Percentiles rank a stretch among this genome's conserved stretches.
Evolutionary conservation across 2,888 invertebrate genomes (phyloP).

Genomic region (Pollenia angustigena): DNA sequence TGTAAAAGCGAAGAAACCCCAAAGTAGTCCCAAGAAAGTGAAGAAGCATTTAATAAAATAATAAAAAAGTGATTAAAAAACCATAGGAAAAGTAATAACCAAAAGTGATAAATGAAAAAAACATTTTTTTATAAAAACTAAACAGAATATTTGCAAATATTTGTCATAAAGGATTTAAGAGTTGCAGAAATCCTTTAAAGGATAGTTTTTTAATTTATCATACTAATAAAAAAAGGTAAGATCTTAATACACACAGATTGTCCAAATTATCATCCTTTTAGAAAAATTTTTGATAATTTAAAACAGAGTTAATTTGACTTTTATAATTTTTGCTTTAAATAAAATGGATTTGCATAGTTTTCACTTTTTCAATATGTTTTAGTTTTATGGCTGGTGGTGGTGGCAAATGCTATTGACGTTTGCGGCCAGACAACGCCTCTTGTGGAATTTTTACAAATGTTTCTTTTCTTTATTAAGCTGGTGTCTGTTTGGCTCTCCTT

Average conservation of each 20-base stretch:
- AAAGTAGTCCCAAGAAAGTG: constrained; percentile 47
- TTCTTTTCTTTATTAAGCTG: constrained; percentile 5
- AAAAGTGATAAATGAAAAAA: not conserved
- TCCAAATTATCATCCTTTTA: not conserved
- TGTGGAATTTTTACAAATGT: constrained; percentile 60
- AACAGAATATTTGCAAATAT: not conserved
- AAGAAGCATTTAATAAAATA: constrained; percentile 58
- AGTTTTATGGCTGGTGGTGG: constrained; percentile 25
- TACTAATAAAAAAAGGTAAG: constrained; percentile 48
- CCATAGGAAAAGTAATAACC: constrained; percentile 20
- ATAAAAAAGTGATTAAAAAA: constrained; percentile 27
- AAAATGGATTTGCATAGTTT: constrained; percentile 51
- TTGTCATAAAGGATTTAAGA: not conserved
- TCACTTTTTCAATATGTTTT: constrained; percentile 63
- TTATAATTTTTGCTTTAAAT: not conserved
- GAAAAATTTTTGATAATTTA: not conserved
- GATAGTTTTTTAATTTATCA: constrained; percentile 41
- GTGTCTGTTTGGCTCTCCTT: constrained; percentile 24
- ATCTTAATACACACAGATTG: not conserved
- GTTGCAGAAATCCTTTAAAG: not conserved
- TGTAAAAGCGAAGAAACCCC: constrained; percentile 23
- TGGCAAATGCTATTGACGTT: not conserved
- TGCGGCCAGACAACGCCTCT: constrained; percentile 72
- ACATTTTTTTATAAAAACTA: not conserved
- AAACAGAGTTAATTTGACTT: not conserved